Evolutionary conservation across 2,113 vertebrate genomes (phyloP).

Genomic region (Lepus americanus): DNA sequence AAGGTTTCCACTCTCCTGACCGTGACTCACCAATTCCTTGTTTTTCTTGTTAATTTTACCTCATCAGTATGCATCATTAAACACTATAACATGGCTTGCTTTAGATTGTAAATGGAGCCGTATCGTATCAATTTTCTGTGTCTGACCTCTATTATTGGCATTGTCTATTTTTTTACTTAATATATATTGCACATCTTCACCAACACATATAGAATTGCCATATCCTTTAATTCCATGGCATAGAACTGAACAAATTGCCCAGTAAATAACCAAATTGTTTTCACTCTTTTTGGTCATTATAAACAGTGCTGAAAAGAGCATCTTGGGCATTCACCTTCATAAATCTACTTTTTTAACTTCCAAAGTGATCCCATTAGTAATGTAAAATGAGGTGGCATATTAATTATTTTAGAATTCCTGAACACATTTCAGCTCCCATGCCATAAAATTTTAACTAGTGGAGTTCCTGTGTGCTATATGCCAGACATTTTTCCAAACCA

Average conservation of each 20-base stretch:
- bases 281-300: constrained; percentile 7
- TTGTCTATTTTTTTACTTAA: constrained; percentile 53
- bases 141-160: constrained; percentile 37
- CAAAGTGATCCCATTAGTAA: background rate
- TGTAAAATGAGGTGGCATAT: constrained; percentile 1
- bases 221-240: constrained; percentile 47
- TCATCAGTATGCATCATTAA: background rate
- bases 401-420: constrained; percentile 62
- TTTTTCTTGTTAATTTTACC: constrained; percentile 41
- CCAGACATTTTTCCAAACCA: no score
- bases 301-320: background rate
- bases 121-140: background rate
- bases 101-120: constrained; percentile 32
- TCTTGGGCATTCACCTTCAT: background rate
- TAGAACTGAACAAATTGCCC: constrained; percentile 14
- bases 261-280: constrained; percentile 26
- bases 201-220: background rate
- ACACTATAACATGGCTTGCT: constrained; percentile 23
- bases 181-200: background rate
- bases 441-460: no score
- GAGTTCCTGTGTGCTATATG: no score
- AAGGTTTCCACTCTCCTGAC: background rate
- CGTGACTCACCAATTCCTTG: background rate
- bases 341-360: constrained; percentile 30
- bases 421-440: background rate